Conservation (phyloP, 2,888 invertebrate species). For the Thumatha senex region DNA sequence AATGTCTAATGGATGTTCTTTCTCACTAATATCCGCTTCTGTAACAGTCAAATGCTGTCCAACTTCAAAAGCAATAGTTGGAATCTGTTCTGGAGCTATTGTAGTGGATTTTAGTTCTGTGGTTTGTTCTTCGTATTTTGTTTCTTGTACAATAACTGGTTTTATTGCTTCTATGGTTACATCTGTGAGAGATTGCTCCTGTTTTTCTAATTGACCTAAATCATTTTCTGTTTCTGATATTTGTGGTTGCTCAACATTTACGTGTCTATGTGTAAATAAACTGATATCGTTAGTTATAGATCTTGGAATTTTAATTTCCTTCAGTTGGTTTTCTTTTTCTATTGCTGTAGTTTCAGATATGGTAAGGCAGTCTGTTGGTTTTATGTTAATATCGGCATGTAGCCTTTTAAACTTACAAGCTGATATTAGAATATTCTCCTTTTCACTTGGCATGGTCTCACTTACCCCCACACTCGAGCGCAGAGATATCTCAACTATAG, state of each 20-base stretch:
- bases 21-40: constrained; percentile 75
- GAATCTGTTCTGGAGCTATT: constrained; percentile 31
- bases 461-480: constrained; percentile 46
- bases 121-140: constrained; percentile 68
- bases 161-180: constrained; percentile 45
- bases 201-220: constrained; percentile 26
- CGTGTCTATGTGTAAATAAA: constrained; percentile 48
- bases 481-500: constrained; percentile 42
- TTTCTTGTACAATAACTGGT: constrained; percentile 69
- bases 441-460: constrained; percentile 57
- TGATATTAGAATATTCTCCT: constrained; percentile 39
- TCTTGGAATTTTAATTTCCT: constrained; percentile 35
- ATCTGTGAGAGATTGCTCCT: constrained; percentile 39
- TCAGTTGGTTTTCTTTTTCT: constrained; percentile 55
- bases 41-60: constrained; percentile 77
- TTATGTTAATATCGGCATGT: constrained; percentile 63
- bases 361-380: constrained; percentile 64
- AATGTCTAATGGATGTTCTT: constrained; percentile 53
- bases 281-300: constrained; percentile 38
- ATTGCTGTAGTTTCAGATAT: constrained; percentile 49
- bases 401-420: constrained; percentile 47
- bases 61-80: constrained; percentile 47
- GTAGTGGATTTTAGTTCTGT: constrained; percentile 39
- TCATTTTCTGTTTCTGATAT: constrained; percentile 48
- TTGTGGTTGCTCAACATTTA: constrained; percentile 51